Percentiles rank a stretch among this genome's conserved stretches.
phyloP scores from a whole-genome alignment of 2,797 vertebrate species.

The Sebastes hubbsi region DNA sequence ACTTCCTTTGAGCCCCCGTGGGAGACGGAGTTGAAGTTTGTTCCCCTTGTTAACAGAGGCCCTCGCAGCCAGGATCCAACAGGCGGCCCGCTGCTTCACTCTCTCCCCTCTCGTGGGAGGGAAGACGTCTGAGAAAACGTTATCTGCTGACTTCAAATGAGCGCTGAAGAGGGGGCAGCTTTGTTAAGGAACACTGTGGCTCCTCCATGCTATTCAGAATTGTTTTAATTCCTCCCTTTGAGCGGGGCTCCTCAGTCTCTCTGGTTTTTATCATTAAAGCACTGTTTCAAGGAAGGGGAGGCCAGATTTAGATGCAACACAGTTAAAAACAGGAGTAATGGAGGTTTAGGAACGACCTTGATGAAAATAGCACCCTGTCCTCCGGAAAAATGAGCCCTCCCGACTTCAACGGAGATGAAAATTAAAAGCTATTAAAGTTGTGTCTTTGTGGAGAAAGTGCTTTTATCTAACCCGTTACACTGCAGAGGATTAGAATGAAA shows the following conservation, averaged over 20 bases:
- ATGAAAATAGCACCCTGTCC: slow-evolving; percentile 48
- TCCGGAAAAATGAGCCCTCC: slow-evolving; percentile 33
- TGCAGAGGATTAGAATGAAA: slow-evolving; percentile 42
- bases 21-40: slow-evolving; percentile 65
- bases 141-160: slow-evolving; percentile 71
- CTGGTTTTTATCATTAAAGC: slow-evolving; percentile 48
- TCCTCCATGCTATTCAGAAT: slow-evolving; percentile 37
- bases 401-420: slow-evolving; percentile 13
- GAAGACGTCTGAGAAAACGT: slow-evolving; percentile 37
- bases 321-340: slow-evolving; percentile 50
- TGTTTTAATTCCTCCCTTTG: slow-evolving; percentile 66
- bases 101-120: slow-evolving; percentile 18
- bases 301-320: slow-evolving; percentile 55
- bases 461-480: slow-evolving; percentile 40
- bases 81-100: slow-evolving; percentile 39
- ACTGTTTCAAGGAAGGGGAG: slow-evolving; percentile 27
- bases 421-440: slow-evolving; percentile 56
- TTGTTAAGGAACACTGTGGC: slow-evolving; percentile 40
- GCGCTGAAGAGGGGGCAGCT: slow-evolving; percentile 53
- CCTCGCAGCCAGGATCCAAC: slow-evolving; percentile 63
- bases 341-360: slow-evolving; percentile 63
- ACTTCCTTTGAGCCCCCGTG: slow-evolving; percentile 53
- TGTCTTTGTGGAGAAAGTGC: slow-evolving; percentile 43
- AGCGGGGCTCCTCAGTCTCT: slow-evolving; percentile 27
- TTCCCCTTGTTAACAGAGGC: slow-evolving; percentile 60